A percentile compares a stretch with the other conserved stretches of the same genome.
Evolutionary conservation across 1,140 invertebrate species (phyloP).

Genomic region (Oncopodura yosiiana): DNA sequence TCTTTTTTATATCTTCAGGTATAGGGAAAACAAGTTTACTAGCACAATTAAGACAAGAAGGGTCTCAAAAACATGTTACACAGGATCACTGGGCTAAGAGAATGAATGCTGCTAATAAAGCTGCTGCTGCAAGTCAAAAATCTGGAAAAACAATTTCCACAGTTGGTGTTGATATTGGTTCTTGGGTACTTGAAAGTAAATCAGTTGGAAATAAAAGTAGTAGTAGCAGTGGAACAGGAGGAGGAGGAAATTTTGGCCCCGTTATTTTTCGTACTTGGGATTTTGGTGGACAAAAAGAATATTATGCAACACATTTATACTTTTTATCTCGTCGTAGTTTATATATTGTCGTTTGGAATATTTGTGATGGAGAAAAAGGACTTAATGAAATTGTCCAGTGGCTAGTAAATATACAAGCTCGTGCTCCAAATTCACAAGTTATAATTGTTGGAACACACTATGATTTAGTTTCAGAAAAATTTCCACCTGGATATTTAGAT

Average conservation of each 20-base stretch:
- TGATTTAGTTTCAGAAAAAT: constrained; percentile 67
- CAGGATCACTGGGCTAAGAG: constrained; percentile 78
- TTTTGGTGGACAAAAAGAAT: constrained; percentile 95
- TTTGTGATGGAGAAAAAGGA: constrained; percentile 83
- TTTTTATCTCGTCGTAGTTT: constrained; percentile 91
- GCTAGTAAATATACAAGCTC: constrained; percentile 82
- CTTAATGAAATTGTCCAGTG: constrained; percentile 85
- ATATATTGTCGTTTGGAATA: constrained; percentile 91
- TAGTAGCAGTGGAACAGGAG: constrained; percentile 40
- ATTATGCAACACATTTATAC: constrained; percentile 97
- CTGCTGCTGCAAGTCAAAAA: constrained; percentile 50
- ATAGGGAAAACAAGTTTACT: constrained; percentile 90
- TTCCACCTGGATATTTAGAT: constrained; percentile 60
- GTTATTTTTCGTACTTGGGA: constrained; percentile 98
- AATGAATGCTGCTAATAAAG: constrained; percentile 77
- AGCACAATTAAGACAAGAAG: constrained; percentile 76
- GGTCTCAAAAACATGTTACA: constrained; percentile 63
- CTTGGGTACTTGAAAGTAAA: constrained; percentile 90
- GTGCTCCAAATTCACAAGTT: constrained; percentile 87
- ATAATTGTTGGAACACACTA: constrained; percentile 91
- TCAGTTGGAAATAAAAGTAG: constrained; percentile 54
- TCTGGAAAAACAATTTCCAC: constrained; percentile 59
- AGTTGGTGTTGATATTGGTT: constrained; percentile 92
- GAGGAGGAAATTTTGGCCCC: constrained; percentile 64
- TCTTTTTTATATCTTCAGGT: constrained; percentile 63